Base-by-base conservation (phyloP, 2,888 invertebrate species). In the Nowickia ferox region DNA sequence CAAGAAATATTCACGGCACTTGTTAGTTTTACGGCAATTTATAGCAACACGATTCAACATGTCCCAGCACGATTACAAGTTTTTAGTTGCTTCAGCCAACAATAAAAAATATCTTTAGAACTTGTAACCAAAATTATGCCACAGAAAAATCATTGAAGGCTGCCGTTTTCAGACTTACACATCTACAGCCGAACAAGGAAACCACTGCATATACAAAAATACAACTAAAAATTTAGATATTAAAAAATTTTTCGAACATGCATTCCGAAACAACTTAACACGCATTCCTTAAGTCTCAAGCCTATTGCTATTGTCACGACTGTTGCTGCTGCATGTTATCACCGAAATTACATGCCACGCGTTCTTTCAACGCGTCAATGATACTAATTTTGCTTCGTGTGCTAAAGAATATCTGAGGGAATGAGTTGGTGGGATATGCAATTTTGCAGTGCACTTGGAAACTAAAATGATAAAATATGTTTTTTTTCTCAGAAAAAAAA, bases 41-140 rank as follows among this genome's bases (percentile, higher is more conserved):
- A 38, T 22, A 55, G 51, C 46, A 76, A 55, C 69, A 78, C 63
- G 69, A 77, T 78, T 78, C 75, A 75, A 65, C 75, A 82, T 82
- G 85, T 85, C 57, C 65, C 82, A 75, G 78, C 78, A 75, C 55
- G 78, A 86, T 83, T 86, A 83, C 83, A 86, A 78, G 63, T 74
- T 83, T 83, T 83, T 74, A 65, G 81, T 72, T 79, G 75, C 79
- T 61, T 13, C 72, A 76, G 61, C 22, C 72, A 76, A 74, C 46
- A 76, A 71, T 11, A 63, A 66, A 53, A 75, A 17, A 57, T 30
- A 59, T 65, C 74, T 19, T 68, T 76, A 63, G 19, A 63, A 44
- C 74, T 74, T 79, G 72, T 74, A 63, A 69, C 63, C 15, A 57
- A 61, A 80, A 63, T 30, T 46, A 53, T 44, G 10, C 9, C 13